Conservation (phyloP, 53 echinoderm and acorn worm genomes). For the Holothuria scabra region DNA sequence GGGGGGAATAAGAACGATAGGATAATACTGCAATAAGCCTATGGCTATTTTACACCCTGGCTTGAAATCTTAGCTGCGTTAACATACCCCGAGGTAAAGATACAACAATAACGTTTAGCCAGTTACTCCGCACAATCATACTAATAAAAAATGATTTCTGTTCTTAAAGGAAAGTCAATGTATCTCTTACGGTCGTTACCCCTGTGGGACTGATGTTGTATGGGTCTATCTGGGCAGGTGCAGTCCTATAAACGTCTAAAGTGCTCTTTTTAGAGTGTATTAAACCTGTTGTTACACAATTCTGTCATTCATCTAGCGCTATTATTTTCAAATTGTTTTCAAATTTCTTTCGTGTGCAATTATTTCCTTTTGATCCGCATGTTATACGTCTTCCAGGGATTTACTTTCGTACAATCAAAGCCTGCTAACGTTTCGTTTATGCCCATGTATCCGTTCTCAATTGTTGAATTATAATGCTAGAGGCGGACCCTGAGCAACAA, state of each 20-base stretch:
- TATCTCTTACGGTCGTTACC: constrained; percentile 43
- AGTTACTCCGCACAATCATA: constrained; percentile 21
- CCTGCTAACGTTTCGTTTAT: background rate
- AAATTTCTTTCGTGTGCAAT: constrained; percentile 1
- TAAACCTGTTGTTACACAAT: constrained; percentile 27
- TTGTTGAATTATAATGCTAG: constrained; percentile 31
- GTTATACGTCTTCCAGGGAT: constrained; percentile 30
- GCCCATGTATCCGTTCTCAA: constrained; percentile 24
- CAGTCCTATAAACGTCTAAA: background rate
- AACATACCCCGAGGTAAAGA: constrained; percentile 46
- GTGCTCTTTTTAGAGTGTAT: background rate
- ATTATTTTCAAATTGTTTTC: constrained; percentile 15
- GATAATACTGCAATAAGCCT: constrained; percentile 12
- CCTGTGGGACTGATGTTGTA: constrained; percentile 24
- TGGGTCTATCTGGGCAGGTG: constrained; percentile 33
- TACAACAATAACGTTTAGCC: constrained; percentile 31
- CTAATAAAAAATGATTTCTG: constrained; percentile 38
- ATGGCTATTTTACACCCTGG: constrained; percentile 42
- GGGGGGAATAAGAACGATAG: background rate
- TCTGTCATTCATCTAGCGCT: background rate
- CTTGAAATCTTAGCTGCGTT: constrained; percentile 32
- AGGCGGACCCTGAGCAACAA: constrained; percentile 36
- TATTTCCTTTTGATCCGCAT: constrained; percentile 13
- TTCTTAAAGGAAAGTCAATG: constrained; percentile 26
- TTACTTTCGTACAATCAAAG: background rate